Evolutionary conservation across 2,888 invertebrate species (phyloP).

Genomic region (Ischnura elegans): DNA sequence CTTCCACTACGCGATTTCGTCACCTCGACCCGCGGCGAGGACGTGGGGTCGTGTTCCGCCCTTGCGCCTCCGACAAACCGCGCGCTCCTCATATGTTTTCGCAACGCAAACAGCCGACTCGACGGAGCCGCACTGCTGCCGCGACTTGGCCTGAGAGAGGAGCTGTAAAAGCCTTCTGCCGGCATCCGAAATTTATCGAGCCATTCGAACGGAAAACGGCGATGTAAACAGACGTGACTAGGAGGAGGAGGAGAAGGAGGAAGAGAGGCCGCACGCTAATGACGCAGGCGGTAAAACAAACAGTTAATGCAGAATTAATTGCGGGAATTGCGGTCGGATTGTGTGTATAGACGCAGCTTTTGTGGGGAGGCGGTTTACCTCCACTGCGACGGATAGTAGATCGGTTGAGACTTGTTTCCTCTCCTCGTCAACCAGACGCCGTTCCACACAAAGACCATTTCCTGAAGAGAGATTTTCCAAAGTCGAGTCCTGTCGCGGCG

Average conservation of each 20-base stretch:
- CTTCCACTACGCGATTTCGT: not conserved
- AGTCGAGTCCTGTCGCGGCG: not conserved
- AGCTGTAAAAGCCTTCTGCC: not conserved
- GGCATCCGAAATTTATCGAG: slow-evolving; percentile 27
- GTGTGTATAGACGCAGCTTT: not conserved
- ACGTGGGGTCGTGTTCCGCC: not conserved
- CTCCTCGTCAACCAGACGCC: not conserved
- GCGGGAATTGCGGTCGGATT: not conserved
- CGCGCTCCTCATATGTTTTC: slow-evolving; percentile 6
- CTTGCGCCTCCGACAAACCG: not conserved
- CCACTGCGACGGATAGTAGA: no score
- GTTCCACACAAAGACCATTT: not conserved
- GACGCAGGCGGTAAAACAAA: not conserved
- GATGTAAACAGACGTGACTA: slow-evolving; percentile 5
- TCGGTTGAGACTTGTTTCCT: not conserved
- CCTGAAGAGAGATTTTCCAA: not conserved
- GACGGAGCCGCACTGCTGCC: no score
- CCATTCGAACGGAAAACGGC: slow-evolving; percentile 22
- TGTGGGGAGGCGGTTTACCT: not conserved
- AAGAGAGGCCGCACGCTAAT: not conserved
- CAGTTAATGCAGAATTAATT: slow-evolving; percentile 12
- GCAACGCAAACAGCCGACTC: not conserved
- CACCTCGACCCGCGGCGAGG: not conserved
- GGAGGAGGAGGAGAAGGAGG: not conserved
- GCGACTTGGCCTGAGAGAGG: not conserved